Percentiles rank a stretch among this genome's conserved stretches.
These are phyloP conservation scores for Drepanosiphum platanoidis DNA, from an alignment of 2,888 invertebrate genomes.

Conservation along the genomic window DNA sequence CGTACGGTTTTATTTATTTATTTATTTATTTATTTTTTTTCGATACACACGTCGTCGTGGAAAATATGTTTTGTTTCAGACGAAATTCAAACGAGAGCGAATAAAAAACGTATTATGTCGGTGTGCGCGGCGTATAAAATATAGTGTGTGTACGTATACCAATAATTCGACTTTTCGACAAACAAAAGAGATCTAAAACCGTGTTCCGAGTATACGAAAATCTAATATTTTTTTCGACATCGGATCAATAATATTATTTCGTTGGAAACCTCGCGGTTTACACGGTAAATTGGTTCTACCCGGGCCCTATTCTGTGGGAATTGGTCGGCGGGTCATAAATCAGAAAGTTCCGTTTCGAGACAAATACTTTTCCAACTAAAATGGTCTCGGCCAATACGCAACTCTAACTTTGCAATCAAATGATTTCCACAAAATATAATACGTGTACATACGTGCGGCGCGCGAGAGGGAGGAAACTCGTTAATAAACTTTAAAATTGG, in stretches of 20 bases:
- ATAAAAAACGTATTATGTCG: too few relatives aligned
- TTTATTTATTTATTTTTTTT: too few relatives aligned
- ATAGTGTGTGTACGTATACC: too few relatives aligned
- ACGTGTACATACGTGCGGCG: neutral
- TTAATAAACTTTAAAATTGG: constrained; percentile 54
- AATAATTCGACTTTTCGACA: too few relatives aligned
- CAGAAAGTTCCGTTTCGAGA: constrained; percentile 52
- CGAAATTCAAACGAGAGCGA: too few relatives aligned
- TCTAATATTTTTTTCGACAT: constrained; percentile 41
- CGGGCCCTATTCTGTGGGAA: constrained; percentile 3
- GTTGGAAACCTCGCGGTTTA: constrained; percentile 19
- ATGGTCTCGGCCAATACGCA: constrained; percentile 6
- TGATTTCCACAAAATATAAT: constrained; percentile 48
- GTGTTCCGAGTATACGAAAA: constrained; percentile 9
- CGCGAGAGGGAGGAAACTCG: neutral
- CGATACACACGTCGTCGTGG: too few relatives aligned
- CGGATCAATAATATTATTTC: constrained; percentile 40
- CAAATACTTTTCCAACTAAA: constrained; percentile 44
- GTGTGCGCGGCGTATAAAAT: neutral
- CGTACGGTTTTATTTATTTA: too few relatives aligned
- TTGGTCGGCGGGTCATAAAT: constrained; percentile 45
- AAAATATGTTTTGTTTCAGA: too few relatives aligned
- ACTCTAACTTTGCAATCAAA: constrained; percentile 48
- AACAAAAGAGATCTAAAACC: neutral
- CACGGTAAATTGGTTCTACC: constrained; percentile 21